A percentile compares a stretch with the other conserved stretches of the same genome.
phyloP scores from a whole-genome alignment of 2,113 vertebrate species.

The Oncorhynchus mykiss region DNA sequence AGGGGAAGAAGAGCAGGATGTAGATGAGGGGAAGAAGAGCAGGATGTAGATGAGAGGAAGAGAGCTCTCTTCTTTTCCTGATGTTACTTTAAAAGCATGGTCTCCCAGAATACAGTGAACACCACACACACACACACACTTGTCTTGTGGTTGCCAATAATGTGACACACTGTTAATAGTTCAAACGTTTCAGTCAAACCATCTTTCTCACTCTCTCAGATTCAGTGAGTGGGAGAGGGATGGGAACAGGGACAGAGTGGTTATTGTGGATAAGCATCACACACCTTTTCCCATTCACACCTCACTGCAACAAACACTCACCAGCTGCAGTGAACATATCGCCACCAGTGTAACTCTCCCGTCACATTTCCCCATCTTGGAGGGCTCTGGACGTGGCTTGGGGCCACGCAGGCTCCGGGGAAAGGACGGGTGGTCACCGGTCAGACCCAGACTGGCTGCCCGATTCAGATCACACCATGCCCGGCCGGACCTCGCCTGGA shows the following conservation, averaged over 20 bases:
- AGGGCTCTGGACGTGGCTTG: constrained; percentile 74
- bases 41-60: not conserved
- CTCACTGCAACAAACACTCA: constrained; percentile 59
- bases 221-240: not conserved
- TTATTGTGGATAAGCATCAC: not conserved
- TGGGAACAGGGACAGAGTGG: not conserved
- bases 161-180: not conserved
- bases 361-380: constrained; percentile 92
- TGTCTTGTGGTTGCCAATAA: not conserved
- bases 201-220: not conserved
- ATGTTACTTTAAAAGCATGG: not conserved
- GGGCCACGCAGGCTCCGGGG: constrained; percentile 76
- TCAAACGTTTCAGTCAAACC: not conserved
- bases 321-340: constrained; percentile 95
- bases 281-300: not conserved
- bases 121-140: constrained; percentile 6
- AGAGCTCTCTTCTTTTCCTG: constrained; percentile 28
- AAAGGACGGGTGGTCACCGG: constrained; percentile 73
- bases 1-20: too few species aligned
- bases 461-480: constrained; percentile 67
- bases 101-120: constrained; percentile 18
- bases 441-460: constrained; percentile 74
- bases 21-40: too few species aligned
- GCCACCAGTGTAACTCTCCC: constrained; percentile 92
- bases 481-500: constrained; percentile 42